A percentile compares a stretch with the other conserved stretches of the same genome.
phyloP scores from a whole-genome alignment of 2,888 invertebrate species.

The Incurvaria masculella region DNA sequence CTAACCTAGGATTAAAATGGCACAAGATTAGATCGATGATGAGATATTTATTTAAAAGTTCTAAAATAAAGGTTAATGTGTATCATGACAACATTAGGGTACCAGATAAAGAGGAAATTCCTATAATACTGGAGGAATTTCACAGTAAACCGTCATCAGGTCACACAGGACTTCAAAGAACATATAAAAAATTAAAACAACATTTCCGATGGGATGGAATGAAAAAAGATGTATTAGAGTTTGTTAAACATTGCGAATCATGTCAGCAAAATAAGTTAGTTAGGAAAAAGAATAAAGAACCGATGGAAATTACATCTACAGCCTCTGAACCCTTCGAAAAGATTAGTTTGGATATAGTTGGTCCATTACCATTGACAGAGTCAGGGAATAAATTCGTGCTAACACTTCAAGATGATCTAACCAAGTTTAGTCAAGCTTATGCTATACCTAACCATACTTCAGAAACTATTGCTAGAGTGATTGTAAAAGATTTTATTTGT shows the following conservation, averaged over 20 bases:
- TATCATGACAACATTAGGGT: slow-evolving; percentile 10
- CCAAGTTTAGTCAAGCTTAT: slow-evolving; percentile 20
- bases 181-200: slow-evolving; percentile 18
- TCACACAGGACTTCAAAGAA: slow-evolving; percentile 17
- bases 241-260: slow-evolving; percentile 21
- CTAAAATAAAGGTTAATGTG: slow-evolving; percentile 11
- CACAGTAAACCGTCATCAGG: slow-evolving; percentile 14
- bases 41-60: slow-evolving; percentile 14
- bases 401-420: too few species aligned
- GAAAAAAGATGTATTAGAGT: slow-evolving; percentile 21
- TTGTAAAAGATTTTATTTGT: slow-evolving; percentile 19
- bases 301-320: slow-evolving; percentile 25
- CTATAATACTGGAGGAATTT: too few species aligned
- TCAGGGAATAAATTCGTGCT: slow-evolving; percentile 15
- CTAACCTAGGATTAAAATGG: too few species aligned
- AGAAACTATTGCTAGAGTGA: slow-evolving; percentile 21
- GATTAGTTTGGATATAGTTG: slow-evolving; percentile 22
- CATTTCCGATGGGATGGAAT: slow-evolving; percentile 23
- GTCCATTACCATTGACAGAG: slow-evolving; percentile 19
- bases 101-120: slow-evolving; percentile 14
- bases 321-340: slow-evolving; percentile 21
- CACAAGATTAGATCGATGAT: slow-evolving; percentile 14
- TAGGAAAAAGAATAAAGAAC: slow-evolving; percentile 17
- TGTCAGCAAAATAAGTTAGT: too few species aligned
- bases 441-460: slow-evolving; percentile 22